Conservation (phyloP, 2,113 vertebrate species). For the Microcebus tavaratra region DNA sequence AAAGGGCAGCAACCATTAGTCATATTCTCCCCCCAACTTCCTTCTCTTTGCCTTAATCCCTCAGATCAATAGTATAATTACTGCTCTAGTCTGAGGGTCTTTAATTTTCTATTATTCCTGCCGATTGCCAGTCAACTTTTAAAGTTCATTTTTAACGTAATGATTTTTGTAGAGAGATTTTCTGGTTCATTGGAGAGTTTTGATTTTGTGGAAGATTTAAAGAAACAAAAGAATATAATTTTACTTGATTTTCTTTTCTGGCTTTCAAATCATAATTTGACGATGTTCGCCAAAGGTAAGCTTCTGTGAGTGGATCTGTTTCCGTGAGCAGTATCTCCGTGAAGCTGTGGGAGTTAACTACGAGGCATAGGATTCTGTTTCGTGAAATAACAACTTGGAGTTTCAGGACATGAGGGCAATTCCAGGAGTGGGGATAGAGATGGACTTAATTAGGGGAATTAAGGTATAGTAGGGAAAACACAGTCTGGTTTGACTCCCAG, state of each 20-base stretch:
- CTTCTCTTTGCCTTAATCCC: slow-evolving; percentile 33
- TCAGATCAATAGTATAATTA: slow-evolving; percentile 65
- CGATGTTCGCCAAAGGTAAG: not conserved
- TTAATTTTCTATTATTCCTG: slow-evolving; percentile 63
- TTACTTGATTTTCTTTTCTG: slow-evolving; percentile 37
- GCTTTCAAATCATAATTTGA: not conserved
- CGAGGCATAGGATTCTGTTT: not conserved
- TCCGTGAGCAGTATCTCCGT: not conserved
- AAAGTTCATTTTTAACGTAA: slow-evolving; percentile 67
- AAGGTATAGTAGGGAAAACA: not conserved
- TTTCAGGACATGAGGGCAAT: not conserved
- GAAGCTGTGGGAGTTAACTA: not conserved
- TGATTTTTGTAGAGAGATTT: slow-evolving; percentile 53
- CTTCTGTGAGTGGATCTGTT: not conserved
- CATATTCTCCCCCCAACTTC: not conserved
- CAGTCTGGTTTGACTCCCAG: not conserved
- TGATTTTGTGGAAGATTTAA: slow-evolving; percentile 37
- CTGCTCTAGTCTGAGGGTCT: slow-evolving; percentile 19
- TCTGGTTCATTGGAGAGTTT: slow-evolving; percentile 32
- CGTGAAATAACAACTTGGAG: not conserved
- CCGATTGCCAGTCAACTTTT: slow-evolving; percentile 59
- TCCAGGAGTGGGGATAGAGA: not conserved
- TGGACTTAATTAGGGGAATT: not conserved
- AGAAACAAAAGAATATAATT: slow-evolving; percentile 44
- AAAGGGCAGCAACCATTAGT: not conserved